Evolutionary conservation across 2,113 vertebrate genomes (phyloP).

Genomic region (Hylia prasina): DNA sequence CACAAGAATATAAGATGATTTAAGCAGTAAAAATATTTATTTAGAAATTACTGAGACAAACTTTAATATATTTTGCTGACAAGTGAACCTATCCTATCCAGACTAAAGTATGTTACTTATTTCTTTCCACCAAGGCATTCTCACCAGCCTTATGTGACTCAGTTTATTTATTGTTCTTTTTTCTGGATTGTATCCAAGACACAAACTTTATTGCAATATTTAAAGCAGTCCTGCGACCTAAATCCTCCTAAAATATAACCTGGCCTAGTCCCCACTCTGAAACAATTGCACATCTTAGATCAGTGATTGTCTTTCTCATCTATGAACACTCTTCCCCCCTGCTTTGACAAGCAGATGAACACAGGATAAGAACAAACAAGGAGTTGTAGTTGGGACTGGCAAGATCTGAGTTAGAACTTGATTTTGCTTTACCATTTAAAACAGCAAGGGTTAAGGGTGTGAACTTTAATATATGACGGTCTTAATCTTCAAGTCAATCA

Average conservation of each 20-base stretch:
- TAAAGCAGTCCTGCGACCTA: neutral
- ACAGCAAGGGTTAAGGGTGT: neutral
- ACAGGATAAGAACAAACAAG: fast-evolving
- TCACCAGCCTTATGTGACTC: neutral
- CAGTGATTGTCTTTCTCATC: neutral
- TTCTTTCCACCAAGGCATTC: neutral
- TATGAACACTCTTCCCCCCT: neutral
- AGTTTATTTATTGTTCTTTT: neutral
- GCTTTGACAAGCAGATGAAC: neutral
- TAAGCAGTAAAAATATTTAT: neutral
- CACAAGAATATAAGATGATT: neutral
- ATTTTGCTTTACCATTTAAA: neutral
- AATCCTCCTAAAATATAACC: neutral
- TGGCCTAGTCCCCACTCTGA: neutral
- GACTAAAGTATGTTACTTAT: neutral
- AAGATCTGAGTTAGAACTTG: neutral
- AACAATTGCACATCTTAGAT: neutral
- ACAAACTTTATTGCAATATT: neutral
- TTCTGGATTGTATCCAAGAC: neutral
- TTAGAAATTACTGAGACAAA: neutral
- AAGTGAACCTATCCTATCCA: neutral
- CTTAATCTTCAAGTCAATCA: neutral
- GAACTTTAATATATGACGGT: neutral
- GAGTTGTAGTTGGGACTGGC: neutral
- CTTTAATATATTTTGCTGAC: neutral